Conservation (phyloP, 2,888 invertebrate genomes). For the Euproctis similis region DNA sequence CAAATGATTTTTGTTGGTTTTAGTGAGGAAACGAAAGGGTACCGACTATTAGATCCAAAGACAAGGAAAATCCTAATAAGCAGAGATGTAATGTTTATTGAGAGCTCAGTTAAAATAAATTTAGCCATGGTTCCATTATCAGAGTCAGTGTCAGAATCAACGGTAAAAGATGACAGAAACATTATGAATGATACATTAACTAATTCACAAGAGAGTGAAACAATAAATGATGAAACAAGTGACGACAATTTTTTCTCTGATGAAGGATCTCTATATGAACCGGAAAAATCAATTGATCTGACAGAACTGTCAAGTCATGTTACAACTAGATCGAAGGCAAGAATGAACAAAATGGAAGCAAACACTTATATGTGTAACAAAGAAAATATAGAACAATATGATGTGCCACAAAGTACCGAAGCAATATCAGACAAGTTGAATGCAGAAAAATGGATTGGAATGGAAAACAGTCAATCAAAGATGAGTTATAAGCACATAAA, state of each 20-base stretch:
- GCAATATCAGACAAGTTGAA: background rate
- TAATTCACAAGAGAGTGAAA: too few relatives aligned
- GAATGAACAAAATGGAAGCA: background rate
- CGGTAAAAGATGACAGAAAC: too few relatives aligned
- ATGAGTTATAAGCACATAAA: background rate
- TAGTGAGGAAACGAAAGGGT: conserved; percentile 4
- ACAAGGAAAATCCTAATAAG: background rate
- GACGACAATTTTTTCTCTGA: conserved; percentile 4
- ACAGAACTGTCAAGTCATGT: conserved; percentile 1
- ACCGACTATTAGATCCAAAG: conserved; percentile 3
- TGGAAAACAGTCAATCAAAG: background rate
- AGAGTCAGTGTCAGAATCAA: background rate
- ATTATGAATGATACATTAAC: too few relatives aligned
- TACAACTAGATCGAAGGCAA: conserved; percentile 3
- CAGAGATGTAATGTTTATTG: conserved; percentile 4
- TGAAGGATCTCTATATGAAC: conserved; percentile 10
- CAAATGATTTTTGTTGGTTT: conserved; percentile 4
- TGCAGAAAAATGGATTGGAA: background rate
- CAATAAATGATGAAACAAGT: too few relatives aligned
- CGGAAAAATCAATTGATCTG: conserved; percentile 1
- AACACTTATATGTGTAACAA: too few relatives aligned
- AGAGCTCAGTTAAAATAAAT: conserved; percentile 2
- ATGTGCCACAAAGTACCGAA: background rate
- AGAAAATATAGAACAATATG: background rate
- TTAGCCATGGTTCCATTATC: background rate